phyloP scores from a whole-genome alignment of 2,888 invertebrate genomes.

The Geophilus truncorum region DNA sequence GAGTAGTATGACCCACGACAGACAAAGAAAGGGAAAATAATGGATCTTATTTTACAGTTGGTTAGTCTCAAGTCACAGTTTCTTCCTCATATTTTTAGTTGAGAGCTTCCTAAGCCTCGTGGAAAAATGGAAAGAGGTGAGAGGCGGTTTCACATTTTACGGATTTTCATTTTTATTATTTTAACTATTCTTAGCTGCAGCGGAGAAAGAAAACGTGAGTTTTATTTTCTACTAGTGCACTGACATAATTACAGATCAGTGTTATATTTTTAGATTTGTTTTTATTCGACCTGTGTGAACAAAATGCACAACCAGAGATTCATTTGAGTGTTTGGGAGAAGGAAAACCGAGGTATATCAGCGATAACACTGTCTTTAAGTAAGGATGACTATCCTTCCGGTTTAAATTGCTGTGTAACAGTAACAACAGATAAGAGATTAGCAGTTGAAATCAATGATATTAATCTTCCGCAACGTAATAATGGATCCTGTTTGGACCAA shows the following conservation, averaged over 20 bases:
- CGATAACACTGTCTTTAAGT: background rate
- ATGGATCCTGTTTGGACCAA: background rate
- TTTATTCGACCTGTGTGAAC: background rate
- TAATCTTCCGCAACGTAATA: background rate
- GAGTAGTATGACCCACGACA: background rate
- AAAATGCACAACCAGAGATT: background rate
- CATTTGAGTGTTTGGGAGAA: background rate
- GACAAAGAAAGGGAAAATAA: background rate
- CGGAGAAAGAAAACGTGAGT: background rate
- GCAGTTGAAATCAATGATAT: background rate
- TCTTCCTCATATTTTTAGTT: background rate
- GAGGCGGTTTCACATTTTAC: background rate
- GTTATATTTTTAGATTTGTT: background rate
- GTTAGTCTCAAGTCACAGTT: background rate
- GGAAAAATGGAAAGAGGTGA: background rate
- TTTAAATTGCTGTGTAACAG: background rate
- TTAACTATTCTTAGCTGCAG: background rate
- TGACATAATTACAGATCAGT: too few relatives aligned
- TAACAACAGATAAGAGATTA: background rate
- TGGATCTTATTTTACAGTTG: background rate
- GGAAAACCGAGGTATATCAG: background rate
- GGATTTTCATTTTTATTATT: background rate
- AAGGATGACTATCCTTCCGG: background rate
- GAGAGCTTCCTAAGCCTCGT: background rate
- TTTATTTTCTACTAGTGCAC: too few relatives aligned